A percentile compares a stretch with the other conserved stretches of the same genome.
phyloP scores from a whole-genome alignment of 2,888 invertebrate genomes.

The Muschampia plurimacula region DNA sequence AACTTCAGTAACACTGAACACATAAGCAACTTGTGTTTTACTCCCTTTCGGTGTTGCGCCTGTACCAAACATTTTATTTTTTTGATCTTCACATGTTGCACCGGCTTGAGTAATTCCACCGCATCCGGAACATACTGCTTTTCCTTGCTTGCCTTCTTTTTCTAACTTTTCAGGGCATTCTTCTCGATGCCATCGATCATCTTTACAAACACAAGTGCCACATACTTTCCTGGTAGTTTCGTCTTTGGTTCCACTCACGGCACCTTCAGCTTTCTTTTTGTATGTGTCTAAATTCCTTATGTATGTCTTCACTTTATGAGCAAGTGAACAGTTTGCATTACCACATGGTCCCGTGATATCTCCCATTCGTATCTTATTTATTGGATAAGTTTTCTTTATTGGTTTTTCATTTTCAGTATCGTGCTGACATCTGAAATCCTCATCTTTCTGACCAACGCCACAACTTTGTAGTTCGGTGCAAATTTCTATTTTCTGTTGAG shows the following conservation, averaged over 20 bases:
- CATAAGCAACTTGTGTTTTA: conserved; percentile 60
- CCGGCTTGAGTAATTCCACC: conserved; percentile 59
- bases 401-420: conserved; percentile 43
- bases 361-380: conserved; percentile 77
- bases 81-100: conserved; percentile 68
- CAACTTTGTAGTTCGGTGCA: conserved; percentile 76
- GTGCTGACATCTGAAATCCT: conserved; percentile 55
- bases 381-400: conserved; percentile 62
- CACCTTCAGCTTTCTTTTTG: conserved; percentile 60
- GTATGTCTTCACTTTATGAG: conserved; percentile 75
- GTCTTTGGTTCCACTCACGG: conserved; percentile 53
- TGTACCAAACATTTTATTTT: conserved; percentile 58
- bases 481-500: conserved; percentile 67
- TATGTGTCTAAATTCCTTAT: conserved; percentile 72
- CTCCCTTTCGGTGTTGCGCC: conserved; percentile 61
- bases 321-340: conserved; percentile 72
- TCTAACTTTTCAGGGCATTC: conserved; percentile 59
- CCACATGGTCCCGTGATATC: conserved; percentile 80
- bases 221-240: conserved; percentile 63
- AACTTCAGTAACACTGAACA: conserved; percentile 58
- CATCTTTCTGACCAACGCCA: conserved; percentile 52
- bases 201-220: conserved; percentile 72
- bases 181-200: conserved; percentile 73
- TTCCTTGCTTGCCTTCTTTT: conserved; percentile 43
- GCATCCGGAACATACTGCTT: conserved; percentile 61